Percentiles rank a stretch among this genome's conserved stretches.
These are phyloP conservation scores for Zaprionus camerounensis DNA, from an alignment of 1,140 invertebrate species.

Conservation along the genomic window DNA sequence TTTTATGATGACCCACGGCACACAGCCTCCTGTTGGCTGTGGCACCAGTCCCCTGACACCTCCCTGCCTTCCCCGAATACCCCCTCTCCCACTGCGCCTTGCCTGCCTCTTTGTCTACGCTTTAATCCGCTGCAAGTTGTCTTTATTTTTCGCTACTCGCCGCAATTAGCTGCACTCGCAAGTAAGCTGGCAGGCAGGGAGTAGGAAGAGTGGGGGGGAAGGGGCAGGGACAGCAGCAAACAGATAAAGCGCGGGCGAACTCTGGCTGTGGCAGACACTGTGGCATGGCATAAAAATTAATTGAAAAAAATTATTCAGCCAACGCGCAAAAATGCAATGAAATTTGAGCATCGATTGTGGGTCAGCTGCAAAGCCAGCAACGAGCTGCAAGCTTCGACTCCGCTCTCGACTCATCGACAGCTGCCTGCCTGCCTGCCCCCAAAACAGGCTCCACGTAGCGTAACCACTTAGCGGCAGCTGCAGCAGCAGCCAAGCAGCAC, in stretches of 20 bases:
- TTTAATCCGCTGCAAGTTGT: constrained; percentile 70
- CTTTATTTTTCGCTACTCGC: constrained; percentile 74
- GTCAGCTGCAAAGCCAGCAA: constrained; percentile 39
- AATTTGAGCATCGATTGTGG: constrained; percentile 81
- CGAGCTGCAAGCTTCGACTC: no score
- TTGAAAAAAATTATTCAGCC: constrained; percentile 56
- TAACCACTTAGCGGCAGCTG: constrained; percentile 45
- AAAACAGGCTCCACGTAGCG: constrained; percentile 35
- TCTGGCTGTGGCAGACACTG: constrained; percentile 26
- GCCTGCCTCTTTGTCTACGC: constrained; percentile 8
- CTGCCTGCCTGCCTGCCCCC: constrained; percentile 35
- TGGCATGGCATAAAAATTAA: constrained; percentile 65
- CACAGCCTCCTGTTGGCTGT: constrained; percentile 36
- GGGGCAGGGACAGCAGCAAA: not conserved
- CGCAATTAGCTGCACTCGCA: constrained; percentile 75
- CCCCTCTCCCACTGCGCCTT: not conserved
- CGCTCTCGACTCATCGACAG: constrained; percentile 38
- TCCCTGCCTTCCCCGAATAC: not conserved
- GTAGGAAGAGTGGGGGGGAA: not conserved
- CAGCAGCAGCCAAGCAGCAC: constrained; percentile 46
- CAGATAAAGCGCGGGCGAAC: constrained; percentile 1
- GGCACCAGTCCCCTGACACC: not conserved
- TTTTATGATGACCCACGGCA: constrained; percentile 79
- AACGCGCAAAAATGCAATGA: constrained; percentile 62
- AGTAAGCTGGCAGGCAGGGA: not conserved